Evolutionary conservation across 1,140 invertebrate species (phyloP).

Genomic region (Ceratosolen fusciceps): DNA sequence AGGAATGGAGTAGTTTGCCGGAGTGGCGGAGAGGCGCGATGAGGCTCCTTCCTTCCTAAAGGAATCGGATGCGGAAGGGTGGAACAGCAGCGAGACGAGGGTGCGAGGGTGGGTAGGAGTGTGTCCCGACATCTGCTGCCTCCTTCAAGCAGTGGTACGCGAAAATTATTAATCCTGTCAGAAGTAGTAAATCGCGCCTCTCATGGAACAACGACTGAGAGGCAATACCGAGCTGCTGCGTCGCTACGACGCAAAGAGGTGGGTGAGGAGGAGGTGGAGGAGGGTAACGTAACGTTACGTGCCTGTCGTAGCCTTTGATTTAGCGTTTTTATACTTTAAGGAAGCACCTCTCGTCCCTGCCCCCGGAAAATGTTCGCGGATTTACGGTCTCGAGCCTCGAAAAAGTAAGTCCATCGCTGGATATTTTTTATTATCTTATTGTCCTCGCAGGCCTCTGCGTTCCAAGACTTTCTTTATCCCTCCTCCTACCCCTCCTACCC

Average conservation of each 20-base stretch:
- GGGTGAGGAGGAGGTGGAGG: too few species aligned
- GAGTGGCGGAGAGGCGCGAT: slow-evolving; percentile 10
- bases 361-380: slow-evolving; percentile 36
- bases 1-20: not conserved
- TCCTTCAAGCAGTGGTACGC: slow-evolving; percentile 49
- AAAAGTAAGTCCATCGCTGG: slow-evolving; percentile 11
- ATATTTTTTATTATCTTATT: slow-evolving; percentile 23
- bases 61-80: slow-evolving; percentile 5
- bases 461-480: too few species aligned
- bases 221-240: not conserved
- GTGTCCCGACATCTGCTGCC: slow-evolving; percentile 65
- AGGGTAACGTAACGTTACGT: slow-evolving; percentile 33
- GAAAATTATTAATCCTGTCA: slow-evolving; percentile 68
- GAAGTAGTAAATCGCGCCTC: slow-evolving; percentile 64
- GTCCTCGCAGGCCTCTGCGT: not conserved
- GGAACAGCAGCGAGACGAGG: slow-evolving; percentile 22
- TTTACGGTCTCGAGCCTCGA: slow-evolving; percentile 39
- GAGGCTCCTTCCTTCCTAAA: not conserved
- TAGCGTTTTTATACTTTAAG: slow-evolving; percentile 54
- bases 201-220: slow-evolving; percentile 12
- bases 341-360: slow-evolving; percentile 37
- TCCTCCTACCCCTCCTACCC: too few species aligned
- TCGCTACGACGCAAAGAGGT: too few species aligned
- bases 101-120: slow-evolving; percentile 52
- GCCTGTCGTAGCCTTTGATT: slow-evolving; percentile 60